Evolutionary conservation across 2,797 vertebrate species (phyloP).

Genomic region (Argya squamiceps): DNA sequence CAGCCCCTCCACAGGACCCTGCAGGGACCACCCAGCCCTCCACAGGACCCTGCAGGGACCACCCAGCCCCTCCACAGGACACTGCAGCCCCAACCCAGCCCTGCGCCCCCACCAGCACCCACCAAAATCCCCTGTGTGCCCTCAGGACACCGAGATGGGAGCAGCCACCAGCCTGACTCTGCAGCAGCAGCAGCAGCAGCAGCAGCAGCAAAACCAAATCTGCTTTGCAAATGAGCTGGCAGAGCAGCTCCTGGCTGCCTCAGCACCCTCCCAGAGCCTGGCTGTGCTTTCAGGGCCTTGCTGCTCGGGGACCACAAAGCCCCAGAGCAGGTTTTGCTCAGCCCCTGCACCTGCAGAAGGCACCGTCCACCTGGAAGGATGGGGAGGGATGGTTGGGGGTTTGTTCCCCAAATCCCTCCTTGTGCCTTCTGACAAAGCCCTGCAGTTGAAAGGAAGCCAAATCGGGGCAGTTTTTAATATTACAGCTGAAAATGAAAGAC

Average conservation of each 20-base stretch:
- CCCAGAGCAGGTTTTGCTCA: background rate
- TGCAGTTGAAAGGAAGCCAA: background rate
- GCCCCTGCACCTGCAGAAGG: background rate
- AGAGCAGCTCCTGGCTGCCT: background rate
- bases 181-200: background rate
- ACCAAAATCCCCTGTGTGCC: background rate
- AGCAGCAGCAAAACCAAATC: background rate
- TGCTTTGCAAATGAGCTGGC: background rate
- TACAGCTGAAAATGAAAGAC: slow-evolving; percentile 50
- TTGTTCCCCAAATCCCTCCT: background rate
- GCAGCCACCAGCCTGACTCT: background rate
- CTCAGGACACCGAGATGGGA: background rate
- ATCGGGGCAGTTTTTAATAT: background rate
- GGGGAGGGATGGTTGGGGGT: rapidly evolving
- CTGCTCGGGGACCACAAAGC: background rate
- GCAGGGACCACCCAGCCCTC: background rate
- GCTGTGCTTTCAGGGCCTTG: background rate
- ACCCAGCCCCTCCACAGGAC: too few species aligned
- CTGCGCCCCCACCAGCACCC: background rate
- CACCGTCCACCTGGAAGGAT: background rate
- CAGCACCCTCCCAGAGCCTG: background rate
- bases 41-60: too few species aligned
- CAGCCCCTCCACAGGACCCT: background rate
- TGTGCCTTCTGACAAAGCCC: background rate
- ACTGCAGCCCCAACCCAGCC: too few species aligned